A percentile compares a stretch with the other conserved stretches of the same genome.
These are phyloP conservation scores for Pipistrellus kuhlii DNA, from an alignment of 2,797 vertebrate genomes.

Conservation along the genomic window DNA sequence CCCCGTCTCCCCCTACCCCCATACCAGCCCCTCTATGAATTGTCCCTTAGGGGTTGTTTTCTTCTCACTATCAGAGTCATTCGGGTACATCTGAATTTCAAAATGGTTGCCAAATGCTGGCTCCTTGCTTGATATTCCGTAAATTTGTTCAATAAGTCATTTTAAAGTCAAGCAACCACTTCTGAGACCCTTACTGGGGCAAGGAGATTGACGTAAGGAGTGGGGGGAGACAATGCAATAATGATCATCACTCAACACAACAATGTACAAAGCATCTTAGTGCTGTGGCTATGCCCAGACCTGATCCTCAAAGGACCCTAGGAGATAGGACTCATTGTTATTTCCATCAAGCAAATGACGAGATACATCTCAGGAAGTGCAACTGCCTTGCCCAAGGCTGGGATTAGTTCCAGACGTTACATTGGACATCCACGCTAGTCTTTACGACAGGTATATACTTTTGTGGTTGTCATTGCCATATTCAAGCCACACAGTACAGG, in stretches of 20 bases:
- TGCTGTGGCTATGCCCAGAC: rapidly evolving
- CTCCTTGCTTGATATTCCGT: background rate
- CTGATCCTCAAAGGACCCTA: background rate
- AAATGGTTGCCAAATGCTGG: conserved; percentile 24
- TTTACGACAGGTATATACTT: background rate
- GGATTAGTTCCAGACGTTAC: background rate
- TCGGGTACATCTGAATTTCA: conserved; percentile 44
- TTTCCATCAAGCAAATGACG: background rate
- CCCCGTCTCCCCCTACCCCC: background rate
- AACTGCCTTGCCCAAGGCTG: background rate
- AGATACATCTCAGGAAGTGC: background rate
- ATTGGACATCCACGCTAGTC: background rate
- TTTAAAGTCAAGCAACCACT: background rate
- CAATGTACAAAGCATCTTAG: background rate
- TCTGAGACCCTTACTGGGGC: background rate
- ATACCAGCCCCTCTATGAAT: background rate
- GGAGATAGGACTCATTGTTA: background rate
- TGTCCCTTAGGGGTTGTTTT: background rate
- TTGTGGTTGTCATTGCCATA: no score
- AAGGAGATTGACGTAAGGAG: background rate
- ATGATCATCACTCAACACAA: background rate
- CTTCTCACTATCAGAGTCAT: background rate
- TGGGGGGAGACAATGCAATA: background rate
- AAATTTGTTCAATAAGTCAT: background rate
- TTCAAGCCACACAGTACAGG: no score